Evolutionary conservation across 1,140 invertebrate genomes (phyloP), one percentile per base, ranked within the genome.

Genomic region (Chironomus tepperi): DNA sequence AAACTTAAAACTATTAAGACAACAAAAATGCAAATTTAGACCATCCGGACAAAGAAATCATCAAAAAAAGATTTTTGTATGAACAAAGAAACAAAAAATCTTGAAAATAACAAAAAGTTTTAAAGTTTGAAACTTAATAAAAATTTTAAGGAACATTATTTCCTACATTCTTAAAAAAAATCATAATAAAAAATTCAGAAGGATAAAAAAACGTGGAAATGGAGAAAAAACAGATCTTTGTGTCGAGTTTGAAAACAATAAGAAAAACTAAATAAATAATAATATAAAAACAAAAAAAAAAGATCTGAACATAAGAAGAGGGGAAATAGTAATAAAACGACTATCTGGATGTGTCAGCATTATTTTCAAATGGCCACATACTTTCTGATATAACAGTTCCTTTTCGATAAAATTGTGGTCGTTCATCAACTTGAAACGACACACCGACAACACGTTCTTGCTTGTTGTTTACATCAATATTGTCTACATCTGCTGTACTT

Each of bases 301-400:
- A 57, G 12, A 57, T 8, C 47, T n/a, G n/a, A n/a, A 15, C 10
- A 57, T 57, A 0, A 57, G 10, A 57, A 15, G 15, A n/a, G 43
- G 47, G n/a, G n/a, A 57, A 57, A 15, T 12, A 57, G 12, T 15
- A 70, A 34, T 34, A 34, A 34, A 34, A 34, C 24, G 24, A 19
- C 65, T 70, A 70, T 70, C 65, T 70, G 16, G 65, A 70, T 19
- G 6, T 70, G 65, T 70, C 16, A 70, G 65, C 65, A 70, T 18
- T 34, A 34, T 34, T 70, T 9, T 70, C 16, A 21, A 70, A 70
- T 70, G 65, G 65, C 16, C 16, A 70, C 65, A 70, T 10, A 70
- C 19, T 70, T 21, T 70, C 65, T 1, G 16, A 19, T 70, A 70
- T 70, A 10, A 70, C 16, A 18, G 65, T 70, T 70, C 65, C 65